phyloP scores from a whole-genome alignment of 2,113 vertebrate species.

The Nibea coibor region DNA sequence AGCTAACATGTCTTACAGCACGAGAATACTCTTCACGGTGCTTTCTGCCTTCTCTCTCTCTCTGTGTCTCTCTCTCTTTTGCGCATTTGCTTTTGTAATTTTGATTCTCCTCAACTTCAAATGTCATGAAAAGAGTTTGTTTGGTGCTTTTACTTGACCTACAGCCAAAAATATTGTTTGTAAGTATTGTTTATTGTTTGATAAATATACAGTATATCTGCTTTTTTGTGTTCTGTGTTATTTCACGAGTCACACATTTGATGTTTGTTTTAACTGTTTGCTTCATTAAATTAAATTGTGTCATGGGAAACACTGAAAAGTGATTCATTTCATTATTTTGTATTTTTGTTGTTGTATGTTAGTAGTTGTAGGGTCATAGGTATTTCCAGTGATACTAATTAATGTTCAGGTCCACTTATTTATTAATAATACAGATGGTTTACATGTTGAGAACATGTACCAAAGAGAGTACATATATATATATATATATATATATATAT shows the following conservation, averaged over 20 bases:
- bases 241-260: neutral
- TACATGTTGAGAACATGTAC: too few species aligned
- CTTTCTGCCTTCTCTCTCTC: neutral
- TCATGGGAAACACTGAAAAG: neutral
- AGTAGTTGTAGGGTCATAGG: too few species aligned
- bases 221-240: neutral
- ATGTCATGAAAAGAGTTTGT: neutral
- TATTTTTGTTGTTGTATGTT: too few species aligned
- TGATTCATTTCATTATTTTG: too few species aligned
- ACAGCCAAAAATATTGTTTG: conserved; percentile 22
- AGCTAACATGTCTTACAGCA: neutral
- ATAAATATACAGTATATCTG: neutral
- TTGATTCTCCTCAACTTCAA: conserved; percentile 26
- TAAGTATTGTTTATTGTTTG: neutral
- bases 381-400: too few species aligned
- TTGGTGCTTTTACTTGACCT: neutral
- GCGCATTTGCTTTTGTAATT: neutral
- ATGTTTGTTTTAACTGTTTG: conserved; percentile 46
- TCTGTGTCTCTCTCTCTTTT: neutral
- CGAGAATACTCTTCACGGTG: conserved; percentile 6
- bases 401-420: too few species aligned
- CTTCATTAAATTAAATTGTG: conserved; percentile 19
- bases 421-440: too few species aligned
- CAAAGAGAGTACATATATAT: too few species aligned
- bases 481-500: too few species aligned